Percentiles rank a stretch among this genome's conserved stretches.
phyloP scores from a whole-genome alignment of 1,140 invertebrate species.

The Dendroctonus ponderosae region DNA sequence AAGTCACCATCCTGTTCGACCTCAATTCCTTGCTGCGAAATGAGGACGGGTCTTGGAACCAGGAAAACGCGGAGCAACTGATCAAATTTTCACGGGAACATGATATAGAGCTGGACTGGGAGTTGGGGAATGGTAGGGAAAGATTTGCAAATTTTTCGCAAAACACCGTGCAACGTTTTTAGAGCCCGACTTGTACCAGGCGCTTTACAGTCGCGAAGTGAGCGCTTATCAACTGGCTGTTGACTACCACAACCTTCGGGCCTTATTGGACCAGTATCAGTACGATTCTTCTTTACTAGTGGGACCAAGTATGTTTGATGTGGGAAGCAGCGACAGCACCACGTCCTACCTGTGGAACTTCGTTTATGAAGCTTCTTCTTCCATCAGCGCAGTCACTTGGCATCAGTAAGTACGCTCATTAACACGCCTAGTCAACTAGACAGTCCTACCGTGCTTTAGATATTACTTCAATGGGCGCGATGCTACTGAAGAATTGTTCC shows the following conservation, averaged over 20 bases:
- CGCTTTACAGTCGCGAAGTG: background rate
- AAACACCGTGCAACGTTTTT: background rate
- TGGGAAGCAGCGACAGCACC: background rate
- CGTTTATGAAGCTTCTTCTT: background rate
- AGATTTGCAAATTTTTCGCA: background rate
- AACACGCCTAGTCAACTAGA: too few species aligned
- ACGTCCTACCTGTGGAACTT: background rate
- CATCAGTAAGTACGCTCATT: background rate
- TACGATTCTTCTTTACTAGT: background rate
- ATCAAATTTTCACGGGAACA: slow-evolving; percentile 59
- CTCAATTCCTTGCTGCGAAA: slow-evolving; percentile 65
- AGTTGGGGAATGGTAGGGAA: slow-evolving; percentile 67
- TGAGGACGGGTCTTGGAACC: slow-evolving; percentile 59
- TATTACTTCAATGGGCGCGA: background rate
- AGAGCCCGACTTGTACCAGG: slow-evolving; percentile 2
- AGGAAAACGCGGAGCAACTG: slow-evolving; percentile 61
- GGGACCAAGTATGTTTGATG: background rate
- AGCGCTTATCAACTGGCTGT: background rate
- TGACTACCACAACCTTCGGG: background rate
- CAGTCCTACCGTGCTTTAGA: background rate
- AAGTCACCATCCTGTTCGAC: slow-evolving; percentile 56
- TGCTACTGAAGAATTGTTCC: background rate
- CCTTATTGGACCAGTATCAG: background rate
- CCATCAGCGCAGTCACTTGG: background rate
- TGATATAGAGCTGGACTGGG: slow-evolving; percentile 61